Conservation (phyloP, 2,113 vertebrate genomes). For the Cynocephalus volans region DNA sequence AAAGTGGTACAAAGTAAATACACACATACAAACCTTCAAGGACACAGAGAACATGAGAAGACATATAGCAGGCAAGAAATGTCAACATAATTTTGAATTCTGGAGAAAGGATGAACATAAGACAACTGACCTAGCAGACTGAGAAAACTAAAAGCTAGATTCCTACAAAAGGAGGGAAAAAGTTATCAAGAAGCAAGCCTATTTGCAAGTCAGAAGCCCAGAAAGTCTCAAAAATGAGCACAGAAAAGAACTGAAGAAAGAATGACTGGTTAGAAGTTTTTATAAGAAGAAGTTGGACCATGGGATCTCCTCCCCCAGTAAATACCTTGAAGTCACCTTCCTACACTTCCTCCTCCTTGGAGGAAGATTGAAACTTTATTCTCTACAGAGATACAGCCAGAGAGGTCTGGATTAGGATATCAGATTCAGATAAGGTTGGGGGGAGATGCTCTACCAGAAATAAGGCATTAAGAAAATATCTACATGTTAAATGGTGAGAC, state of each 20-base stretch:
- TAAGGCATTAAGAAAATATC: neutral
- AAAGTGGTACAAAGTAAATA: neutral
- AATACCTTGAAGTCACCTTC: neutral
- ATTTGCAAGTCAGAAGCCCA: neutral
- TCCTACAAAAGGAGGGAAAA: neutral
- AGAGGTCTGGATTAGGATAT: neutral
- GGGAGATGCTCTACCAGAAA: neutral
- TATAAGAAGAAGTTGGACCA: neutral
- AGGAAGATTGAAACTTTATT: neutral
- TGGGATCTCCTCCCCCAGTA: neutral
- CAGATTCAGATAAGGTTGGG: slow-evolving; percentile 1
- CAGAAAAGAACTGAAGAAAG: neutral
- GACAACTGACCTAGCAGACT: neutral
- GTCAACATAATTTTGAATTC: neutral
- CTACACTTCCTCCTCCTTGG: neutral
- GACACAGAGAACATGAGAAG: neutral
- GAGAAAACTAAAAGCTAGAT: neutral
- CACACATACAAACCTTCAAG: neutral
- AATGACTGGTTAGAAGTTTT: neutral
- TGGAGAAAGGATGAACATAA: neutral
- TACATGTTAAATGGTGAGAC: neutral
- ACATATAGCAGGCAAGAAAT: neutral
- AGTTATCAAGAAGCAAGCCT: neutral
- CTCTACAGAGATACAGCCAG: neutral
- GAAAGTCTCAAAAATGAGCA: neutral